phyloP scores from a whole-genome alignment of 92 coral and sea anemone genomes.

The Siderastrea siderea region DNA sequence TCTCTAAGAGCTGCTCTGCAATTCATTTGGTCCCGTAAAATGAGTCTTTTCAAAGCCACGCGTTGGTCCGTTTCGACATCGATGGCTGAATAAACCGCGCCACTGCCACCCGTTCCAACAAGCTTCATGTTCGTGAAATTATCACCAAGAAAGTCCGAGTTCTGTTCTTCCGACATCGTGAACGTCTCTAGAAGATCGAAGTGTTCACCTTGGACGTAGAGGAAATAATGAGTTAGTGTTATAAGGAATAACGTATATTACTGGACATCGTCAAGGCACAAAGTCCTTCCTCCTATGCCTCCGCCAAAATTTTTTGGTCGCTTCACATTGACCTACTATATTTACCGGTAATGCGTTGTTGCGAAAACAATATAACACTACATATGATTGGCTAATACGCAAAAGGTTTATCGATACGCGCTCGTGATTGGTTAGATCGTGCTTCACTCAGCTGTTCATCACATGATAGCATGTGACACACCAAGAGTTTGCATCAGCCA shows the following conservation, averaged over 20 bases:
- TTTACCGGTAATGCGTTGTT: constrained; percentile 20
- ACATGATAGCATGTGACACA: constrained; percentile 33
- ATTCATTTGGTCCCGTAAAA: constrained; percentile 82
- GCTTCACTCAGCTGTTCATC: neutral
- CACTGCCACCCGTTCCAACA: constrained; percentile 96
- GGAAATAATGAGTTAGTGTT: constrained; percentile 3
- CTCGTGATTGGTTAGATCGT: constrained; percentile 25
- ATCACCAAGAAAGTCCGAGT: constrained; percentile 89
- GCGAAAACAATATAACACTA: neutral
- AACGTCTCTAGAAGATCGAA: neutral
- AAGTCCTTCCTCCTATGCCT: neutral
- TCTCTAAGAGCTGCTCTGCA: constrained; percentile 94
- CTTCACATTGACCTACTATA: neutral
- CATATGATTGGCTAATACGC: constrained; percentile 20
- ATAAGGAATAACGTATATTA: neutral
- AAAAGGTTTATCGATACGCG: neutral
- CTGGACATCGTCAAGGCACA: neutral
- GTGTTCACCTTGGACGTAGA: neutral
- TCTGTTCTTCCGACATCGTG: constrained; percentile 76
- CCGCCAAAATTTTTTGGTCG: constrained; percentile 15
- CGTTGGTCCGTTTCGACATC: constrained; percentile 86
- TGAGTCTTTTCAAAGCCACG: constrained; percentile 91
- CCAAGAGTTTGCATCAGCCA: constrained; percentile 29
- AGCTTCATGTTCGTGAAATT: constrained; percentile 90
- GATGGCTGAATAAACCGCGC: constrained; percentile 92